Evolutionary conservation across 2,113 vertebrate species (phyloP).

Genomic region (Tetrax tetrax): DNA sequence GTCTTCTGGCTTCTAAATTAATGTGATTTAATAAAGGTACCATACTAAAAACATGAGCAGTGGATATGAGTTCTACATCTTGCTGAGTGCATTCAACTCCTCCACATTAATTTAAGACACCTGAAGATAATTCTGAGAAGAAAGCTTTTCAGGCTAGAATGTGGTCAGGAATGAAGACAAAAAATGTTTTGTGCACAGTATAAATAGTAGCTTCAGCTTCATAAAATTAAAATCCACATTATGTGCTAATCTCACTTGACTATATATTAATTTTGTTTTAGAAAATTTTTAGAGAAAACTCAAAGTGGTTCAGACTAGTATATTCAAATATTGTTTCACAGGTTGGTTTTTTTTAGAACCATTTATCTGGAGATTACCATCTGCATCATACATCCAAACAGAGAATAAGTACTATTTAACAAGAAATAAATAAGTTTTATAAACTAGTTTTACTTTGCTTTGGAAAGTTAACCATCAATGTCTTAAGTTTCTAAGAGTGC

Average conservation of each 20-base stretch:
- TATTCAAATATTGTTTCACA: not conserved
- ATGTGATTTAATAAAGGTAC: not conserved
- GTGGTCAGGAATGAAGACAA: not conserved
- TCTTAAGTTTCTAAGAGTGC: not conserved
- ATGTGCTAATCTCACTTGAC: not conserved
- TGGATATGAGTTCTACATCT: not conserved
- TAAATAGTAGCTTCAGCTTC: not conserved
- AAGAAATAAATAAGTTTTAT: not conserved
- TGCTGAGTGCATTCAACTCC: not conserved
- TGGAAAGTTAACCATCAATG: not conserved
- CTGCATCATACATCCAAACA: not conserved
- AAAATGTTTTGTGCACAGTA: not conserved
- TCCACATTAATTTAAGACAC: constrained; percentile 45
- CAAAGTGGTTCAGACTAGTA: not conserved
- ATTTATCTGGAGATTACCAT: not conserved
- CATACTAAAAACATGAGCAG: not conserved
- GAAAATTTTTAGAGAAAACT: not conserved
- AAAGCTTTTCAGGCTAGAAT: not conserved
- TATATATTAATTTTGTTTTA: not conserved
- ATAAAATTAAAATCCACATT: not conserved
- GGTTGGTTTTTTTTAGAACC: not conserved
- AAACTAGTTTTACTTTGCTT: not conserved
- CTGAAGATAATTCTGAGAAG: constrained; percentile 2
- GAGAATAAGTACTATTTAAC: not conserved
- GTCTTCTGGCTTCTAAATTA: constrained; percentile 31